These are phyloP conservation scores for Calliphora vomitoria DNA, from an alignment of 2,888 invertebrate genomes.

Conservation along the genomic window DNA sequence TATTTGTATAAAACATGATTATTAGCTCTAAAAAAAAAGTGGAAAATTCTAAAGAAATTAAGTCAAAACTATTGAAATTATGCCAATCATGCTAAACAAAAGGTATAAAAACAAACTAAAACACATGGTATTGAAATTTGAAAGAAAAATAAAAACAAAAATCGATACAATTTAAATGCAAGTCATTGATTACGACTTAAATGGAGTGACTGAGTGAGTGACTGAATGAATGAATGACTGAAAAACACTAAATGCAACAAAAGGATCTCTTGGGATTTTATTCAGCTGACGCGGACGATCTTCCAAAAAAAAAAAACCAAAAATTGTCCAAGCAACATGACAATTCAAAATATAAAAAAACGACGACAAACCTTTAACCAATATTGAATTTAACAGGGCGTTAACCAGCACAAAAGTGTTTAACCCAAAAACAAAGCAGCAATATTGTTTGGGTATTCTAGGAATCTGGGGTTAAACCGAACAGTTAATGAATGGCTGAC, in stretches of 20 bases:
- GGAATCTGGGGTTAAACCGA: slow-evolving; percentile 68
- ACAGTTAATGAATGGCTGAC: slow-evolving; percentile 53
- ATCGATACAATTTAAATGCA: slow-evolving; percentile 69
- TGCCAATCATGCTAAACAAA: slow-evolving; percentile 66
- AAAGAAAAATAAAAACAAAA: slow-evolving; percentile 21
- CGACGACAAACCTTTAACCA: slow-evolving; percentile 56
- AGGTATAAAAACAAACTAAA: slow-evolving; percentile 7
- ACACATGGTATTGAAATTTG: slow-evolving; percentile 64
- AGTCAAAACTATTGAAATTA: slow-evolving; percentile 46
- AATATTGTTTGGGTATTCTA: slow-evolving; percentile 38
- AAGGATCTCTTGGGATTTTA: slow-evolving; percentile 74
- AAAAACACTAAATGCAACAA: slow-evolving; percentile 39
- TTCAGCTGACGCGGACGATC: slow-evolving; percentile 72
- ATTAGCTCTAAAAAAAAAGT: slow-evolving; percentile 53
- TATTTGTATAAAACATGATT: slow-evolving; percentile 40
- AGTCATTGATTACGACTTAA: slow-evolving; percentile 68
- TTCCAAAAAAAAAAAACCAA: slow-evolving; percentile 43
- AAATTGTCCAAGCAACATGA: slow-evolving; percentile 71
- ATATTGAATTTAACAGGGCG: slow-evolving; percentile 52
- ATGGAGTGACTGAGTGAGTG: slow-evolving; percentile 30
- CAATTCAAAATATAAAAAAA: slow-evolving; percentile 57
- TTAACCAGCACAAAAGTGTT: slow-evolving; percentile 64
- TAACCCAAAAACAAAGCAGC: slow-evolving; percentile 15
- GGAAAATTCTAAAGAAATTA: slow-evolving; percentile 48
- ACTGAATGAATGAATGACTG: slow-evolving; percentile 44